Evolutionary conservation across 2,888 invertebrate species (phyloP).

Genomic region (Chymomyza amoena): DNA sequence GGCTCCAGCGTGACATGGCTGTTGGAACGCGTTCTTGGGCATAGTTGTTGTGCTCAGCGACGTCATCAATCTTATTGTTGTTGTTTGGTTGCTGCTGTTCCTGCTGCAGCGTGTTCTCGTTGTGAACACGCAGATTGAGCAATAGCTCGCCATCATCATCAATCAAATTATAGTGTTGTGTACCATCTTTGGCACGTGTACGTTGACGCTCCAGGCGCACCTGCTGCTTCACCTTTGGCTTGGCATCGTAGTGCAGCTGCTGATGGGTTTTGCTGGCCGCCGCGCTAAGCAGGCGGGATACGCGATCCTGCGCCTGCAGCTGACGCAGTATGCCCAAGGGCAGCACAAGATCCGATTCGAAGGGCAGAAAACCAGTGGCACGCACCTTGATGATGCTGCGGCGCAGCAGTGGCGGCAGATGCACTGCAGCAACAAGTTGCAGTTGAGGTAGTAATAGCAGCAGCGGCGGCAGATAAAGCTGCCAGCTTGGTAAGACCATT

Average conservation of each 20-base stretch:
- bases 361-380: conserved; percentile 58
- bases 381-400: conserved; percentile 56
- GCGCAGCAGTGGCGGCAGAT: conserved; percentile 16
- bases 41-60: background rate
- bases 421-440: background rate
- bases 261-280: background rate
- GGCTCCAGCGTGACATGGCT: background rate
- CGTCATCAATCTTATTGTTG: background rate
- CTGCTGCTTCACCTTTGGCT: conserved; percentile 41
- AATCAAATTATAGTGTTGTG: conserved; percentile 57
- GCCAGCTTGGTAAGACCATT: background rate
- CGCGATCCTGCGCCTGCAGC: conserved; percentile 56
- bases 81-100: background rate
- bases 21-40: background rate
- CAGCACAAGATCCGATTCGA: conserved; percentile 56
- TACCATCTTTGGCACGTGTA: conserved; percentile 28
- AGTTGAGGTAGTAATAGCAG: conserved; percentile 4
- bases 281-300: conserved; percentile 23
- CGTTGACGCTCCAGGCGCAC: conserved; percentile 53
- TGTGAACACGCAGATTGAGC: conserved; percentile 57
- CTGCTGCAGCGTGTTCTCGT: conserved; percentile 24
- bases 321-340: conserved; percentile 53
- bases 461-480: conserved; percentile 9
- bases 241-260: conserved; percentile 6
- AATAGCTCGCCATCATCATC: conserved; percentile 61